These are phyloP conservation scores for Chymomyza fuscimana DNA, from an alignment of 2,888 invertebrate species.

Conservation along the genomic window DNA sequence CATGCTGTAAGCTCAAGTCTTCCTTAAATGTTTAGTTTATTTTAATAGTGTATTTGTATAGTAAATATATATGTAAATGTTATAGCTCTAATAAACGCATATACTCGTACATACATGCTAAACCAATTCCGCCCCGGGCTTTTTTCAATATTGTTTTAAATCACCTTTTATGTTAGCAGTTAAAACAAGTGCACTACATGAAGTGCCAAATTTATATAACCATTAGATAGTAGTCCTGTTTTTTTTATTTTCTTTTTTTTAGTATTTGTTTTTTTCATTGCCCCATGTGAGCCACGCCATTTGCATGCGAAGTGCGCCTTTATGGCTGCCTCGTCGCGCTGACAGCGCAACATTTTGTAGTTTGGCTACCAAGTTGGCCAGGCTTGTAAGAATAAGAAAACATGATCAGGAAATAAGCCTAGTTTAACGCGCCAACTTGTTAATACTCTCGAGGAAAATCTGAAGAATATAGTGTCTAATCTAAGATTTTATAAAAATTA, in stretches of 20 bases:
- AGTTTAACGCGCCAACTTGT: neutral
- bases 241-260: conserved; percentile 11
- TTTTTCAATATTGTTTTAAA: conserved; percentile 39
- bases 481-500: too few relatives aligned
- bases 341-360: conserved; percentile 72
- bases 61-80: too few relatives aligned
- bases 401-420: neutral
- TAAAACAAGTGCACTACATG: conserved; percentile 46
- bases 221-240: conserved; percentile 64
- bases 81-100: too few relatives aligned
- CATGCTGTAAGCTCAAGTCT: neutral
- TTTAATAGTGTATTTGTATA: neutral
- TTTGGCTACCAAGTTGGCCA: conserved; percentile 66
- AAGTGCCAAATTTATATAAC: conserved; percentile 66
- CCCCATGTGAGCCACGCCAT: conserved; percentile 56
- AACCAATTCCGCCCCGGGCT: conserved; percentile 12
- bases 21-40: neutral
- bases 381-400: neutral
- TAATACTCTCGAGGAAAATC: neutral
- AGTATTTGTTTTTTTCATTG: neutral
- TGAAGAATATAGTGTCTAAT: too few relatives aligned
- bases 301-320: conserved; percentile 61
- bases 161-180: conserved; percentile 32
- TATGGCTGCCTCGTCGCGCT: conserved; percentile 31
- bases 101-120: too few relatives aligned